phyloP scores from a whole-genome alignment of 2,888 invertebrate genomes.

The Rosalia funebris region DNA sequence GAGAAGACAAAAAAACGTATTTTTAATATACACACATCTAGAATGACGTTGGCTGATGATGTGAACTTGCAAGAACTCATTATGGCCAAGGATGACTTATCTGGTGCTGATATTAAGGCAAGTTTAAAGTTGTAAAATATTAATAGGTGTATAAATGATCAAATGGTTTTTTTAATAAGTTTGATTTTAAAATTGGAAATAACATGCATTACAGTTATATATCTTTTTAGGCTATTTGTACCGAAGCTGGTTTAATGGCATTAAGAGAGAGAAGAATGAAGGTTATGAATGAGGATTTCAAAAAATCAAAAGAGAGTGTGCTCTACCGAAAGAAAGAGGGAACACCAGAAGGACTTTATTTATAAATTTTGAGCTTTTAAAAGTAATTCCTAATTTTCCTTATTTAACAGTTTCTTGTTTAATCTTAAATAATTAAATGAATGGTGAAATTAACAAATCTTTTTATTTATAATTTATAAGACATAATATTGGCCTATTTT shows the following conservation, averaged over 20 bases:
- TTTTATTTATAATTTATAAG: too few species aligned
- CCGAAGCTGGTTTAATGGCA: slow-evolving; percentile 98
- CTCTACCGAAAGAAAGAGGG: slow-evolving; percentile 99
- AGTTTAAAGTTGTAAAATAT: too few species aligned
- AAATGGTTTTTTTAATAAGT: too few species aligned
- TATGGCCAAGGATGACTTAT: slow-evolving; percentile 99
- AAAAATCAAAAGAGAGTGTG: slow-evolving; percentile 99
- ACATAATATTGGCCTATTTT: too few species aligned
- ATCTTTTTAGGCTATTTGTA: slow-evolving; percentile 99
- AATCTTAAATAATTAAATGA: not conserved
- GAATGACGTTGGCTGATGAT: slow-evolving; percentile 97
- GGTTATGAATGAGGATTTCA: slow-evolving; percentile 99
- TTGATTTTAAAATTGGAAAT: too few species aligned
- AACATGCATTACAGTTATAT: too few species aligned
- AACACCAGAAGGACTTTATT: slow-evolving; percentile 97
- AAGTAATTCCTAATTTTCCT: slow-evolving; percentile 12
- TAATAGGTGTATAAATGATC: too few species aligned
- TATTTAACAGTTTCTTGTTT: not conserved
- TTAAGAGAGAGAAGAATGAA: slow-evolving; percentile 98
- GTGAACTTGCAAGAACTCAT: slow-evolving; percentile 96
- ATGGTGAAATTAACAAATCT: too few species aligned
- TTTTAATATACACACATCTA: slow-evolving; percentile 97
- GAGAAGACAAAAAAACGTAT: slow-evolving; percentile 98
- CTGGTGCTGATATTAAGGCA: slow-evolving; percentile 95
- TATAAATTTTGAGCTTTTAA: too few species aligned